Percentiles rank a stretch among this genome's conserved stretches.
phyloP scores from a whole-genome alignment of 2,888 invertebrate species.

The Campoplex capitator region DNA sequence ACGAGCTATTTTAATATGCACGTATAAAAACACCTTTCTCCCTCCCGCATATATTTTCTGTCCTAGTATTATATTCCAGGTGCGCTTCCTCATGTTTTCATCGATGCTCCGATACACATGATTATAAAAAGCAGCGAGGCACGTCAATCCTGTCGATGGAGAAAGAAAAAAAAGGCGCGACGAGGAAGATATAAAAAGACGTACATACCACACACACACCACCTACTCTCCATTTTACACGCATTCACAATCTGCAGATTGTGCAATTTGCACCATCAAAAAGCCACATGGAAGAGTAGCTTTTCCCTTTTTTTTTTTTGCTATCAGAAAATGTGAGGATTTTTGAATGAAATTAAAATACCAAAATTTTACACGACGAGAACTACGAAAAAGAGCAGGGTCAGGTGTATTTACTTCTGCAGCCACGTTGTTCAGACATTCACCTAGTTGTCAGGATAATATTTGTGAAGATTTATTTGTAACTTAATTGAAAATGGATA shows the following conservation, averaged over 20 bases:
- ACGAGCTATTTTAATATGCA: constrained; percentile 29
- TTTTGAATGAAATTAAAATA: too few species aligned
- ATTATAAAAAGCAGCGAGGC: constrained; percentile 50
- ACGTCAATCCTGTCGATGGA: constrained; percentile 43
- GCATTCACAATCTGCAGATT: constrained; percentile 43
- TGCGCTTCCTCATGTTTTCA: constrained; percentile 51
- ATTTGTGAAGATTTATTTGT: not conserved
- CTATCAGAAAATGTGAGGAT: not conserved
- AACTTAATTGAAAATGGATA: not conserved
- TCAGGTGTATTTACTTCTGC: not conserved
- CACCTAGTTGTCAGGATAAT: not conserved
- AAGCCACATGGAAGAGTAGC: constrained; percentile 19
- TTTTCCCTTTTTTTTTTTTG: not conserved
- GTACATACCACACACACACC: not conserved
- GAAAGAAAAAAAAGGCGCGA: constrained; percentile 1
- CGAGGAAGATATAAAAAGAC: constrained; percentile 42
- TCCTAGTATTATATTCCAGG: constrained; percentile 38
- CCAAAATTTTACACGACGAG: not conserved
- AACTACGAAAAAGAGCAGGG: not conserved
- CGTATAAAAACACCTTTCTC: constrained; percentile 16
- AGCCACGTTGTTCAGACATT: not conserved
- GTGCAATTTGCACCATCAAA: constrained; percentile 58
- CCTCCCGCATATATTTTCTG: not conserved
- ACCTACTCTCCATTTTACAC: not conserved
- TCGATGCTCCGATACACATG: constrained; percentile 41